Percentiles rank a stretch among this genome's conserved stretches.
Evolutionary conservation across 1,140 invertebrate genomes (phyloP).

Genomic region (Elymnias hypermnestra): DNA sequence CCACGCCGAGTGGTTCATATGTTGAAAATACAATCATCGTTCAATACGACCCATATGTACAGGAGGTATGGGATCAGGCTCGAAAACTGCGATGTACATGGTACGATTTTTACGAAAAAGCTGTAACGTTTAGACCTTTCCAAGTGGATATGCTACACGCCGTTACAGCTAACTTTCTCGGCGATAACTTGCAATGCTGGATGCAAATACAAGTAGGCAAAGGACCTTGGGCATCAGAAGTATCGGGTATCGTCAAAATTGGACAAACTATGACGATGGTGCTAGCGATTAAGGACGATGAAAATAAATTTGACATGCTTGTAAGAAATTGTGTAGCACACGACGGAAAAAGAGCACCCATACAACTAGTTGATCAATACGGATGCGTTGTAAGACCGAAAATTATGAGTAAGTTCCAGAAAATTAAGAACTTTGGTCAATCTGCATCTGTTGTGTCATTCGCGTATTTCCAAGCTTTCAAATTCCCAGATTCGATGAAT

Average conservation of each 20-base stretch:
- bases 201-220: conserved; percentile 97
- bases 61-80: conserved; percentile 97
- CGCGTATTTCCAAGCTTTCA: conserved; percentile 96
- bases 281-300: conserved; percentile 95
- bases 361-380: conserved; percentile 94
- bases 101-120: conserved; percentile 97
- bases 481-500: conserved; percentile 97
- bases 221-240: conserved; percentile 96
- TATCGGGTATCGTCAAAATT: conserved; percentile 95
- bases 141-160: conserved; percentile 97
- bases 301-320: conserved; percentile 97
- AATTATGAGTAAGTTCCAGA: conserved; percentile 94
- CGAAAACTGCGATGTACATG: conserved; percentile 94
- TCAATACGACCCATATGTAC: conserved; percentile 95
- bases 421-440: conserved; percentile 96
- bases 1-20: conserved; percentile 92
- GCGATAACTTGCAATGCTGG: conserved; percentile 97
- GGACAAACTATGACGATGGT: conserved; percentile 99
- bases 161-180: conserved; percentile 94
- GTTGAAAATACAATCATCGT: conserved; percentile 97
- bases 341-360: conserved; percentile 94
- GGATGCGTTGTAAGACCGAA: conserved; percentile 95
- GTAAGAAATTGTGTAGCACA: conserved; percentile 96
- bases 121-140: conserved; percentile 95
- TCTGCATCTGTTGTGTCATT: conserved; percentile 94